Base-by-base conservation (phyloP, 1,140 invertebrate genomes). In the Saxidomus purpurata region DNA sequence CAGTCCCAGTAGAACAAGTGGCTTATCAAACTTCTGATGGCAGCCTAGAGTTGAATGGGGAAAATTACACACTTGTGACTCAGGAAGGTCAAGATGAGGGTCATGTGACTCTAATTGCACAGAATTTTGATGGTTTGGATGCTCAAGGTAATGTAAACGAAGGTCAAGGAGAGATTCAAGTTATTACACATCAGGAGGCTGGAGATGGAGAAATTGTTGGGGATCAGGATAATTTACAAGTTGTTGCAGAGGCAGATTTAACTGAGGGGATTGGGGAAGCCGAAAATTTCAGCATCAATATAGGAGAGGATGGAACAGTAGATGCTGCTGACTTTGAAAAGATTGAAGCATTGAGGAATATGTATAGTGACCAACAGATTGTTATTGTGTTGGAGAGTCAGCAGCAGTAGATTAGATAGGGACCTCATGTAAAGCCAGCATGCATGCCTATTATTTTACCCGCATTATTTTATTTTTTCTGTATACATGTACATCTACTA, bases 291-390 rank as follows among this genome's bases (percentile, higher is more conserved):
- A 89, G 87, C 43, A 89, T 89, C 17, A 89, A 89, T 40, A 89
- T 89, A 59, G 67, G 87, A 40, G 87, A 89, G 63, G 87, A 89
- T 76, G 87, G 87, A n/a, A 81, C 87, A 55, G 87, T 89, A 15
- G 77, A 89, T 59, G 40, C 43, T 36, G 79, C 63, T 15, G 87
- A 89, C 47, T 80, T 82, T 36, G 83, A 85, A 22, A 85, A 85
- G 43, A 85, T 85, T 85, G 87, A 89, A 76, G 87, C 87, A 17
- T 38, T 89, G 19, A 69, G 79, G 40, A 81, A 89, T 59, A 71
- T 89, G 77, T 89, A 89, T 59, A 80, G 77, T 81, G 87, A 89
- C 52, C 87, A 89, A 52, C 87, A 81, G n/a, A 89, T 89, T 59
- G 79, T 89, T 25, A 81, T 89, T 55, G 87, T 89, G 69, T n/a